These are phyloP conservation scores for Tyrannus savana DNA, from an alignment of 2,113 vertebrate species.

Conservation along the genomic window DNA sequence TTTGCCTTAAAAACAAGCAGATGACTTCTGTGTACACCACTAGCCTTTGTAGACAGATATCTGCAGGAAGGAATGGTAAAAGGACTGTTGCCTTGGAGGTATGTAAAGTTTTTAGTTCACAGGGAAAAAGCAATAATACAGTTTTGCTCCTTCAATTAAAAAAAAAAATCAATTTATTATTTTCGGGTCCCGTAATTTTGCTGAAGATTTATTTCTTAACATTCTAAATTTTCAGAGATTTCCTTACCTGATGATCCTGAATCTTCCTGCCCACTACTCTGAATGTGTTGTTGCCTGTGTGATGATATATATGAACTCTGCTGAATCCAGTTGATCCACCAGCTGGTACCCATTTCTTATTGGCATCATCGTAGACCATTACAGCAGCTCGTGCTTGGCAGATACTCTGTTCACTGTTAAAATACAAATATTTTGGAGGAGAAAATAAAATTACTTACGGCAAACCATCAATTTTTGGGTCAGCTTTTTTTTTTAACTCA, in stretches of 20 bases:
- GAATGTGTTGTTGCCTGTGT: constrained; percentile 98
- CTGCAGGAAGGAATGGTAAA: not conserved
- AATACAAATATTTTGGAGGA: constrained; percentile 13
- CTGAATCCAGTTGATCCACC: constrained; percentile 97
- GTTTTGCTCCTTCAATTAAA: not conserved
- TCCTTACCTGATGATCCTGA: constrained; percentile 95
- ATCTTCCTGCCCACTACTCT: constrained; percentile 98
- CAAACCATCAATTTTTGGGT: not conserved
- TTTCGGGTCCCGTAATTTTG: not conserved
- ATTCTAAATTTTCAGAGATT: not conserved
- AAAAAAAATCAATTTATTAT: not conserved
- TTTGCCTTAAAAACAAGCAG: not conserved
- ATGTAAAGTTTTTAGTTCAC: not conserved
- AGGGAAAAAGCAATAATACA: not conserved
- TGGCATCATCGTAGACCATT: constrained; percentile 98
- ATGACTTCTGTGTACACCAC: not conserved
- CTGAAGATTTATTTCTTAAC: not conserved
- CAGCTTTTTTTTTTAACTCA: not conserved
- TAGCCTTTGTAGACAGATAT: not conserved
- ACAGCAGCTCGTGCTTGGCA: constrained; percentile 98
- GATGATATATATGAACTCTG: constrained; percentile 98
- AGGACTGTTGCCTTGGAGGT: not conserved
- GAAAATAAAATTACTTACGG: not conserved
- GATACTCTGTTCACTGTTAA: constrained; percentile 96
- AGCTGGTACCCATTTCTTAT: constrained; percentile 98